Conservation (phyloP, 2,888 invertebrate genomes). For the Thymelicus acteon region DNA sequence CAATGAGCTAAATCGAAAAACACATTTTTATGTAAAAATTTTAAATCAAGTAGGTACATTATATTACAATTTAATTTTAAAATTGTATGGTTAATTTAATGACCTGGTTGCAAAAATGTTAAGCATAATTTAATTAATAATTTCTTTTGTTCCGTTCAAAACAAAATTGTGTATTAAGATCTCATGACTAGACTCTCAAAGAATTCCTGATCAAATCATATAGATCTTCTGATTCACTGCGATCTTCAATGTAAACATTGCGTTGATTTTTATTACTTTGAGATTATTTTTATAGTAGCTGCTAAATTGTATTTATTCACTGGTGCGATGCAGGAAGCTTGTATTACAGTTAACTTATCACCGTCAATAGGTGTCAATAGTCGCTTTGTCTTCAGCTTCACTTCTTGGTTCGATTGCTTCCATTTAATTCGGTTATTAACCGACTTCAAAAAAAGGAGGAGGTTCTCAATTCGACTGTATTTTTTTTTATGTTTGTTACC, state of each 20-base stretch:
- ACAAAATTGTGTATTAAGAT: neutral
- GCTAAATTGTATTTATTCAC: constrained; percentile 30
- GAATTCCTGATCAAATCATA: neutral
- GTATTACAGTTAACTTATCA: neutral
- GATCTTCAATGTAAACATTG: constrained; percentile 22
- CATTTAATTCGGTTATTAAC: neutral
- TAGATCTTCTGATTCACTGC: constrained; percentile 14
- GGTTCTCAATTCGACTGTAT: too few species aligned
- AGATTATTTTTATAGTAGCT: constrained; percentile 32
- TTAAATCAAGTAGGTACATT: too few species aligned
- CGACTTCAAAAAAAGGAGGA: too few species aligned
- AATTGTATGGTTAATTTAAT: too few species aligned
- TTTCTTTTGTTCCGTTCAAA: too few species aligned
- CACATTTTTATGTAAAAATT: too few species aligned
- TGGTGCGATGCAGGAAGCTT: constrained; percentile 5
- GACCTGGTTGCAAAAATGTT: too few species aligned
- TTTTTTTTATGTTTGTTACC: too few species aligned
- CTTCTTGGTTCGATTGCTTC: neutral
- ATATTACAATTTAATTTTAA: too few species aligned
- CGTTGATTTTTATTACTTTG: constrained; percentile 22
- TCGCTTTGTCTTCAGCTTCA: neutral
- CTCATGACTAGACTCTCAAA: neutral
- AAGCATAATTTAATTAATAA: too few species aligned
- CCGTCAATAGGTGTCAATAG: too few species aligned
- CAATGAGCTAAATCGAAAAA: too few species aligned